A percentile compares a stretch with the other conserved stretches of the same genome.
Evolutionary conservation across 2,888 invertebrate genomes (phyloP).

Genomic region (Dichetophora obliterata): DNA sequence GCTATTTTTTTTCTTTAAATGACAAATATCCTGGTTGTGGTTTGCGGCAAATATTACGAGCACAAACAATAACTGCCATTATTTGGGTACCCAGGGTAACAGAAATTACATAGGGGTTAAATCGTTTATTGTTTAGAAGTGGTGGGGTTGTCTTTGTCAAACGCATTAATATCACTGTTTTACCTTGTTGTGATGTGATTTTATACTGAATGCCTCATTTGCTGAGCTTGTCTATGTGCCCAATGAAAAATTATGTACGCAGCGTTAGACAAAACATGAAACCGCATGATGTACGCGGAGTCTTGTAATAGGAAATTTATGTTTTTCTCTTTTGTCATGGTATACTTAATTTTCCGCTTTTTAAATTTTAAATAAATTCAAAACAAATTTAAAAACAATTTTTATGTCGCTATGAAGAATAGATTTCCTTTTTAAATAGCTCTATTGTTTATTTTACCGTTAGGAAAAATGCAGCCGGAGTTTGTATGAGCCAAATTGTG

Average conservation of each 20-base stretch:
- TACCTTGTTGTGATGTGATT: slow-evolving; percentile 38
- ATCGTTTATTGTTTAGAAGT: slow-evolving; percentile 38
- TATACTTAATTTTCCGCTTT: slow-evolving; percentile 45
- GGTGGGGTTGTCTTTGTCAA: slow-evolving; percentile 28
- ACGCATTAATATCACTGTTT: slow-evolving; percentile 35
- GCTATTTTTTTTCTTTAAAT: slow-evolving; percentile 42
- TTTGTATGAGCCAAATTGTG: no score
- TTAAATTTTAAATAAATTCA: slow-evolving; percentile 43
- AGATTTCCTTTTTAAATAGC: no score
- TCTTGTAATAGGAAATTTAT: slow-evolving; percentile 56
- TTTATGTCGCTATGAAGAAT: no score
- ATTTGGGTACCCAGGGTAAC: background rate
- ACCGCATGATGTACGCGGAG: slow-evolving; percentile 25
- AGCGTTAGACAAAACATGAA: slow-evolving; percentile 34
- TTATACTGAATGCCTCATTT: background rate
- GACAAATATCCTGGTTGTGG: slow-evolving; percentile 44
- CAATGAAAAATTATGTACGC: slow-evolving; percentile 39
- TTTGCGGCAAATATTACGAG: slow-evolving; percentile 29
- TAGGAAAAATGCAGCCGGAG: no score
- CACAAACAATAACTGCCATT: slow-evolving; percentile 3
- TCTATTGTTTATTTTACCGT: no score
- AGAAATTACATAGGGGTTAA: slow-evolving; percentile 42
- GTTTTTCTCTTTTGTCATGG: slow-evolving; percentile 51
- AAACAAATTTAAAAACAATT: slow-evolving; percentile 35
- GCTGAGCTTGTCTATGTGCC: slow-evolving; percentile 9